phyloP scores from a whole-genome alignment of 1,140 invertebrate species.

The Lysiphlebus fabarum region DNA sequence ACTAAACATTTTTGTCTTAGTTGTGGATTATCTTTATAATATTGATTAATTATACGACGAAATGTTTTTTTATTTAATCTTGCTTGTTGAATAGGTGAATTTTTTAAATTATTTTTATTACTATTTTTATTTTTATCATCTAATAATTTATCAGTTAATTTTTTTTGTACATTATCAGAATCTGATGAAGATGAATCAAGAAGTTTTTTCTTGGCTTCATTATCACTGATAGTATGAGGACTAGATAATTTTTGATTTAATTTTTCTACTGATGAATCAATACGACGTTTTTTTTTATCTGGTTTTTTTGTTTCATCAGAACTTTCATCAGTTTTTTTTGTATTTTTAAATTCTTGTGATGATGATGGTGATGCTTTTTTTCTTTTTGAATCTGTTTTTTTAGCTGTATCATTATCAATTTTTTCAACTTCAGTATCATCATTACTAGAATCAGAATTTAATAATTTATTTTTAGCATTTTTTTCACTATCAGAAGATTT shows the following conservation, averaged over 20 bases:
- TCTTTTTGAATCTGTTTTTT: too few species aligned
- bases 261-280: background rate
- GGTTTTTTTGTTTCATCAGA: too few species aligned
- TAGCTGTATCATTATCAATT: background rate
- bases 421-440: background rate
- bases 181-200: slow-evolving; percentile 5
- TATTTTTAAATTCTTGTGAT: too few species aligned
- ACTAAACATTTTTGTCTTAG: slow-evolving; percentile 32
- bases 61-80: slow-evolving; percentile 21
- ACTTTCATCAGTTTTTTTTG: too few species aligned
- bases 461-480: background rate
- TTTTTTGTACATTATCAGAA: background rate
- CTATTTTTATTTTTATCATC: slow-evolving; percentile 14
- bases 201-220: slow-evolving; percentile 6
- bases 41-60: slow-evolving; percentile 23
- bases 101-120: background rate
- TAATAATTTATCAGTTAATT: slow-evolving; percentile 1
- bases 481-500: background rate
- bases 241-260: background rate
- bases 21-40: slow-evolving; percentile 33
- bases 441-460: background rate
- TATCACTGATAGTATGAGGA: background rate
- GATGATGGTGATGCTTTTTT: too few species aligned
- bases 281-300: background rate
- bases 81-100: background rate